Percentiles rank a stretch among this genome's conserved stretches.
Evolutionary conservation across 2,888 invertebrate species (phyloP).

Genomic region (Melieria crassipennis): DNA sequence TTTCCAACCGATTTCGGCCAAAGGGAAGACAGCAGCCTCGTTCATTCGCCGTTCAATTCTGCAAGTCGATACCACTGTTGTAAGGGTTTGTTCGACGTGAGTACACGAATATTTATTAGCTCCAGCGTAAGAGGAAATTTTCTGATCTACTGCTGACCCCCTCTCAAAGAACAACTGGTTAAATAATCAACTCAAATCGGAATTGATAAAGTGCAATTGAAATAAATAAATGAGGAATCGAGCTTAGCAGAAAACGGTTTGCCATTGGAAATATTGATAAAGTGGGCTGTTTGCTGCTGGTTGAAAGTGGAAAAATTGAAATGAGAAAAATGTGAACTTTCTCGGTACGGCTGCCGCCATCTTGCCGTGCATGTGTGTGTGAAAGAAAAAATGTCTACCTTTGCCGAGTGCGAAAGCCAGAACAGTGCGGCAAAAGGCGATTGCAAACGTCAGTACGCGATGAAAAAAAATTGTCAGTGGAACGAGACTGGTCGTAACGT

Average conservation of each 20-base stretch:
- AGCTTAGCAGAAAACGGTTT: background rate
- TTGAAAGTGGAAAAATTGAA: slow-evolving; percentile 13
- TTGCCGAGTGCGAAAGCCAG: slow-evolving; percentile 26
- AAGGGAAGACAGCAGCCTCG: slow-evolving; percentile 19
- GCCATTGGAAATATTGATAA: background rate
- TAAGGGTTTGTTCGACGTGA: slow-evolving; percentile 66
- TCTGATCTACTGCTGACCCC: slow-evolving; percentile 35
- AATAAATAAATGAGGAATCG: background rate
- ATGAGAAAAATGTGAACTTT: slow-evolving; percentile 34
- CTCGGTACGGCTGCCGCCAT: slow-evolving; percentile 33
- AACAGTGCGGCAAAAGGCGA: slow-evolving; percentile 20
- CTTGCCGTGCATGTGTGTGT: slow-evolving; percentile 33
- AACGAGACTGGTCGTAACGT: slow-evolving; percentile 29
- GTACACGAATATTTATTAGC: slow-evolving; percentile 45
- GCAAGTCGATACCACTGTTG: slow-evolving; percentile 58
- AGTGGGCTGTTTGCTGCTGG: too few species aligned
- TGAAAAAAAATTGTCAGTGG: slow-evolving; percentile 32
- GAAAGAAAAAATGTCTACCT: slow-evolving; percentile 37
- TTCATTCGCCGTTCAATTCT: slow-evolving; percentile 54
- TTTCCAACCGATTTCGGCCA: background rate
- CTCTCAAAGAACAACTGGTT: slow-evolving; percentile 41
- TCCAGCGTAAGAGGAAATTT: slow-evolving; percentile 23
- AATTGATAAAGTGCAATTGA: background rate
- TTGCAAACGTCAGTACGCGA: slow-evolving; percentile 28
- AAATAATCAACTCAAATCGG: slow-evolving; percentile 49